Evolutionary conservation across 1,140 invertebrate genomes (phyloP).

Genomic region (Sitodiplosis mosellana): DNA sequence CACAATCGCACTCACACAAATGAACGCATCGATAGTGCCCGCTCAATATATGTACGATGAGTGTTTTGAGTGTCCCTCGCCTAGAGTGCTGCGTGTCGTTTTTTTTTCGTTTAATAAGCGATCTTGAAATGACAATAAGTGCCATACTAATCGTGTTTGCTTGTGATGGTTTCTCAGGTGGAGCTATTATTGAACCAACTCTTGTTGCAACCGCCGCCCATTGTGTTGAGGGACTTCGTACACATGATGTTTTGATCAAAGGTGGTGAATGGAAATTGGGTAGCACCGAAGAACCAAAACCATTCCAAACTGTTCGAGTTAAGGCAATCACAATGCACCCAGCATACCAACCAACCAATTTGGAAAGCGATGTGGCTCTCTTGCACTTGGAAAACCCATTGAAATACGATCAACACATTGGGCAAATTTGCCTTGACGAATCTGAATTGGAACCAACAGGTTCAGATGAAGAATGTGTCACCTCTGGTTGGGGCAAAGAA

Average conservation of each 20-base stretch:
- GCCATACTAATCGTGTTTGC: no score
- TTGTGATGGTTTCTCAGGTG: constrained; percentile 4
- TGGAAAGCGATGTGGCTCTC: constrained; percentile 53
- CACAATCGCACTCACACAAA: no score
- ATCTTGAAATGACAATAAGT: no score
- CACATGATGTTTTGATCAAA: constrained; percentile 47
- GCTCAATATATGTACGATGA: no score
- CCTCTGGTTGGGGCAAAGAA: constrained; percentile 65
- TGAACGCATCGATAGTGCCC: no score
- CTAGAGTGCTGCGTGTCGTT: no score
- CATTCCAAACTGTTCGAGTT: constrained; percentile 55
- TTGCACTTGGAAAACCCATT: constrained; percentile 38
- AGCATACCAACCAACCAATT: constrained; percentile 37
- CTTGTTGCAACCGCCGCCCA: constrained; percentile 18
- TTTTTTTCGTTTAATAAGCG: no score
- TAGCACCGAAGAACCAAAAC: constrained; percentile 55
- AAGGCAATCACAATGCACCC: constrained; percentile 51
- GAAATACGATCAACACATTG: constrained; percentile 48
- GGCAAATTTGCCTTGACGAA: constrained; percentile 47
- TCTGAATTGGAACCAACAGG: constrained; percentile 22
- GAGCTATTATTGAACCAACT: constrained; percentile 21
- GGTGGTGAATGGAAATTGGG: constrained; percentile 74
- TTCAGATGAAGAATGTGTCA: constrained; percentile 41
- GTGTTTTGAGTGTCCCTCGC: no score
- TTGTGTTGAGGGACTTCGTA: constrained; percentile 45